Percentiles rank a stretch among this genome's conserved stretches.
These are phyloP conservation scores for Ctenochaetus hawaiiensis DNA, from an alignment of 2,797 vertebrate genomes.

Conservation along the genomic window DNA sequence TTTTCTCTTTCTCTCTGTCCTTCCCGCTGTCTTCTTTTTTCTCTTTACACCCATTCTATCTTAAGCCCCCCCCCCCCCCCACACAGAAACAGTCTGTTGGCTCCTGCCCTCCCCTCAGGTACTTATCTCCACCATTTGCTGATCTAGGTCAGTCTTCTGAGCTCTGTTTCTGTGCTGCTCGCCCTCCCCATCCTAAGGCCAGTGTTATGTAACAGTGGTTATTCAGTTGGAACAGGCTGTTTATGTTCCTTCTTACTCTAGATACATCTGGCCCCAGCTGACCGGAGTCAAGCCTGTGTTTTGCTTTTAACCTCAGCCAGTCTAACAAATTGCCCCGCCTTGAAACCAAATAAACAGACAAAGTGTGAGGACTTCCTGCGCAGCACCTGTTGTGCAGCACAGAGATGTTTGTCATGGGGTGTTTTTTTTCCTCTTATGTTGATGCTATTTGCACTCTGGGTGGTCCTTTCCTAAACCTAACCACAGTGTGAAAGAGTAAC, in stretches of 20 bases:
- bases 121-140: slow-evolving; percentile 64
- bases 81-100: slow-evolving; percentile 29
- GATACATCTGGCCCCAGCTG: slow-evolving; percentile 69
- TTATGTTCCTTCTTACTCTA: slow-evolving; percentile 53
- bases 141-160: slow-evolving; percentile 78
- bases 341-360: slow-evolving; percentile 47
- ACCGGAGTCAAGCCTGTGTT: slow-evolving; percentile 57
- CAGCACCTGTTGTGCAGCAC: slow-evolving; percentile 27
- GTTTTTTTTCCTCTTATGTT: neutral
- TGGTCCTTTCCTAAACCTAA: too few relatives aligned
- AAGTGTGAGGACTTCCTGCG: slow-evolving; percentile 18
- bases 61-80: neutral
- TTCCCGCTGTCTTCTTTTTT: neutral
- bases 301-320: slow-evolving; percentile 42
- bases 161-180: slow-evolving; percentile 45
- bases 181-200: slow-evolving; percentile 63
- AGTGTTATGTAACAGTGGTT: slow-evolving; percentile 76
- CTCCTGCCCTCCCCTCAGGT: slow-evolving; percentile 59
- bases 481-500: too few relatives aligned
- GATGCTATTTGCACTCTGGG: too few relatives aligned
- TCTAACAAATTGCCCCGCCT: slow-evolving; percentile 13
- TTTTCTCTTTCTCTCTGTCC: neutral
- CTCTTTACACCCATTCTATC: neutral
- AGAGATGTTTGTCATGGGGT: neutral
- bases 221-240: slow-evolving; percentile 73